Evolutionary conservation across 2,888 invertebrate species (phyloP).

Genomic region (Eurois occulta): DNA sequence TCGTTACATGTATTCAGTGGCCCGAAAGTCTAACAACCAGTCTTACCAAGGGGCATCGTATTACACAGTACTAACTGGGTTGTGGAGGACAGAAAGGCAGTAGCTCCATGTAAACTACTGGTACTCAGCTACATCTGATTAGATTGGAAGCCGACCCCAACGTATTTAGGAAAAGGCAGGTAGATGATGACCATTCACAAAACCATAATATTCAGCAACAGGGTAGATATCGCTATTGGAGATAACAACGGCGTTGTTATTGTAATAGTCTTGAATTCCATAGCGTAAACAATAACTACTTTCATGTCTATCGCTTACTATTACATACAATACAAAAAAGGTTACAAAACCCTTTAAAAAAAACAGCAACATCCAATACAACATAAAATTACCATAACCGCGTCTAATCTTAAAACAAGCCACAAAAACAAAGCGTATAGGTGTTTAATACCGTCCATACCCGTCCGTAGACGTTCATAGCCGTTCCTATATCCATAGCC

Average conservation of each 20-base stretch:
- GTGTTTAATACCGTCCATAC: slow-evolving; percentile 37
- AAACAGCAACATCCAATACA: slow-evolving; percentile 21
- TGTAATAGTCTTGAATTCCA: neutral
- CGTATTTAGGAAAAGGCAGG: no score
- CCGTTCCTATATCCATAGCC: slow-evolving; percentile 29
- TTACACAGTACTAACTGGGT: no score
- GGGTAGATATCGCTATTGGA: neutral
- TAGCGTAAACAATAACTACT: neutral
- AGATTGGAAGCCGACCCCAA: no score
- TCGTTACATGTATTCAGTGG: no score
- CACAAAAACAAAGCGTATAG: slow-evolving; percentile 50
- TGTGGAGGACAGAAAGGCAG: no score
- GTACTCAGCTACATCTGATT: no score
- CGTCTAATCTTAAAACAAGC: slow-evolving; percentile 39
- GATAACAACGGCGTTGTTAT: neutral
- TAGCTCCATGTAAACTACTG: no score
- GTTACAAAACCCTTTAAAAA: neutral
- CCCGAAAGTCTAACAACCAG: no score
- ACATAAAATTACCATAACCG: slow-evolving; percentile 45
- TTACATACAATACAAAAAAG: slow-evolving; percentile 3
- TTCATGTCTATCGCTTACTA: neutral
- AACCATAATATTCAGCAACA: neutral
- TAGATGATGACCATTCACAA: no score
- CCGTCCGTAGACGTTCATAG: slow-evolving; percentile 1
- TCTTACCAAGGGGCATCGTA: no score